Conservation (phyloP, 2,797 vertebrate species). For the Diceros bicornis region DNA sequence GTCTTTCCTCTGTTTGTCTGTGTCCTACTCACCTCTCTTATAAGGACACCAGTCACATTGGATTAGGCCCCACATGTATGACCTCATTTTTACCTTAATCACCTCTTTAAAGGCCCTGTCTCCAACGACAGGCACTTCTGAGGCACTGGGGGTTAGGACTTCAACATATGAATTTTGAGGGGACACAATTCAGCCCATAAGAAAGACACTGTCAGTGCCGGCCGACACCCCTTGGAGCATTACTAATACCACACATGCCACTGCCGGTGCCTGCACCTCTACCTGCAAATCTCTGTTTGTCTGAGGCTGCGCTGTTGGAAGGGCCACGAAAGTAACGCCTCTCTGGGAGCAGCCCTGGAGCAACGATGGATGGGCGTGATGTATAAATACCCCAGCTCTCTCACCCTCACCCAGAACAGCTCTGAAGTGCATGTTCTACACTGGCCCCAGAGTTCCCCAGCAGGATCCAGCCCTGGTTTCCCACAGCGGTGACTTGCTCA, state of each 20-base stretch:
- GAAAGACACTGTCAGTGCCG: background rate
- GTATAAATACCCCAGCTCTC: too few species aligned
- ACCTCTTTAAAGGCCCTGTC: too few species aligned
- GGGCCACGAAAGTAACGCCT: background rate
- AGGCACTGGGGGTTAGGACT: too few species aligned
- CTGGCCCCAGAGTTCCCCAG: background rate
- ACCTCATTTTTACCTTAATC: background rate
- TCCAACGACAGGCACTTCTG: too few species aligned
- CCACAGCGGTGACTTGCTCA: background rate
- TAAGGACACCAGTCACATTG: background rate
- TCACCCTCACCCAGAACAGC: too few species aligned
- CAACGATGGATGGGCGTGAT: background rate
- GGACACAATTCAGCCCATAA: background rate
- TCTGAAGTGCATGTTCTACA: fast-evolving
- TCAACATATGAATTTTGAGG: background rate
- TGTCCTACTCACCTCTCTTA: background rate
- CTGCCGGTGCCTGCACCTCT: background rate
- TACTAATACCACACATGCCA: background rate
- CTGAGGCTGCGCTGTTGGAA: too few species aligned
- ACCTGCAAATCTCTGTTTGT: background rate
- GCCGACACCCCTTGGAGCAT: background rate
- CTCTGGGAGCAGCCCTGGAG: background rate
- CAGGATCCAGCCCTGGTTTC: background rate
- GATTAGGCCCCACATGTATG: background rate
- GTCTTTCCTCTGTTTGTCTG: too few species aligned